Evolutionary conservation across 2,888 invertebrate species (phyloP).

Genomic region (Drosophila algonquin): DNA sequence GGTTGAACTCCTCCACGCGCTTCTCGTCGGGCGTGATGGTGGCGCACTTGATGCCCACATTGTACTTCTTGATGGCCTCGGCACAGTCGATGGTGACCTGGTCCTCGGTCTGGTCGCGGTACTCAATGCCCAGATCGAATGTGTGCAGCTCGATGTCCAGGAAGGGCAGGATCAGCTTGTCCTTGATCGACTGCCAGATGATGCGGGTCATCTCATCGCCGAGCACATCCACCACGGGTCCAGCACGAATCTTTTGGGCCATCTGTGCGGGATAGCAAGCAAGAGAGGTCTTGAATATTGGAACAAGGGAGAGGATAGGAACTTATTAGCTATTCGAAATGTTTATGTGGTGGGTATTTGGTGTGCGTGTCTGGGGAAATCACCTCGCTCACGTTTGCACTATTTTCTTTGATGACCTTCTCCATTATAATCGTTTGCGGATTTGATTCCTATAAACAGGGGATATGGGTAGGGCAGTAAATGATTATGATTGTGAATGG

Average conservation of each 20-base stretch:
- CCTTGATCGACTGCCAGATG: conserved; percentile 99
- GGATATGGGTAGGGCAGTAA: conserved; percentile 13
- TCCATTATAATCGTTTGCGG: conserved; percentile 19
- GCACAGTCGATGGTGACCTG: conserved; percentile 98
- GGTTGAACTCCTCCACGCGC: conserved; percentile 94
- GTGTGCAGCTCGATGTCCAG: conserved; percentile 97
- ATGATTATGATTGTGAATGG: conserved; percentile 2
- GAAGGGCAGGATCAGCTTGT: conserved; percentile 97
- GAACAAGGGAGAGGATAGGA: background rate
- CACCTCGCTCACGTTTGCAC: conserved; percentile 44
- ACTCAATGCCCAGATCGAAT: conserved; percentile 97
- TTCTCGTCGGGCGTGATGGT: conserved; percentile 99
- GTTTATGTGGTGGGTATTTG: conserved; percentile 1
- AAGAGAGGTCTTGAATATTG: conserved; percentile 29
- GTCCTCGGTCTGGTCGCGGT: conserved; percentile 96
- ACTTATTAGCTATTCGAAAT: conserved; percentile 17
- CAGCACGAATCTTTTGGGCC: conserved; percentile 88
- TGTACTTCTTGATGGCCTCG: conserved; percentile 97
- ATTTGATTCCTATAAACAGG: conserved; percentile 21
- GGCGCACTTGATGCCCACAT: conserved; percentile 99
- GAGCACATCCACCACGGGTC: conserved; percentile 95
- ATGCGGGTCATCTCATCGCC: conserved; percentile 99
- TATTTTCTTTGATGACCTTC: background rate
- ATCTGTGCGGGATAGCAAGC: conserved; percentile 75
- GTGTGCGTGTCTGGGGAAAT: conserved; percentile 22